Conservation (phyloP, 2,113 vertebrate genomes). For the Himantopus leucocephalus region DNA sequence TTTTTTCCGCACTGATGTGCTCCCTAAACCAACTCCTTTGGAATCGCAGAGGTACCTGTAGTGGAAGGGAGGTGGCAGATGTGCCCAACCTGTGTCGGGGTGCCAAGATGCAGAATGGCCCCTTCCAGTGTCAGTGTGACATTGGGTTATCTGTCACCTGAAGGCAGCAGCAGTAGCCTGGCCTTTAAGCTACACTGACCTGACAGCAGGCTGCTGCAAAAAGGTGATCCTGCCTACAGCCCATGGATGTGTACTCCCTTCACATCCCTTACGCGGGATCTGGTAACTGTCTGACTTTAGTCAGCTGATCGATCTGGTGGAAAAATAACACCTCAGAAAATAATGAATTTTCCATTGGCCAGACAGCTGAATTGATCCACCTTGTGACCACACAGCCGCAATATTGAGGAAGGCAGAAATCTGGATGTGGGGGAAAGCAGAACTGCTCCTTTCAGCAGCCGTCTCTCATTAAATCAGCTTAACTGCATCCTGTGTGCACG, state of each 20-base stretch:
- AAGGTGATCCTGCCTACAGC: neutral
- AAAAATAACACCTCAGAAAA: constrained; percentile 33
- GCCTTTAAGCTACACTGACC: neutral
- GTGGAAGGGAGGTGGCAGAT: neutral
- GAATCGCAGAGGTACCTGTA: neutral
- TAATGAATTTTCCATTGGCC: constrained; percentile 17
- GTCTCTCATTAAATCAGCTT: neutral
- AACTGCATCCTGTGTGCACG: neutral
- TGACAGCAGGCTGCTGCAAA: neutral
- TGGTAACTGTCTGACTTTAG: neutral
- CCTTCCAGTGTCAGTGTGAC: neutral
- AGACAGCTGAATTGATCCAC: constrained; percentile 11
- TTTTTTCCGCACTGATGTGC: neutral
- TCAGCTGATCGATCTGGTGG: neutral
- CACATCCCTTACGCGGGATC: accelerated
- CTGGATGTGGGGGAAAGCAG: neutral
- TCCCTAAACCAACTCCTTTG: neutral
- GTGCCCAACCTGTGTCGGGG: neutral
- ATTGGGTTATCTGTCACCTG: neutral
- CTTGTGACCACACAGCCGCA: neutral
- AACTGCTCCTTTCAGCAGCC: neutral
- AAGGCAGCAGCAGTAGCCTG: neutral
- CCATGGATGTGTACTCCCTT: neutral
- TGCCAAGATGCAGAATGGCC: accelerated
- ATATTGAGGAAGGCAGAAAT: neutral